Evolutionary conservation across 2,888 invertebrate genomes (phyloP), one percentile per base, ranked within the genome.

Genomic region (Aleiodes leptofemur): DNA sequence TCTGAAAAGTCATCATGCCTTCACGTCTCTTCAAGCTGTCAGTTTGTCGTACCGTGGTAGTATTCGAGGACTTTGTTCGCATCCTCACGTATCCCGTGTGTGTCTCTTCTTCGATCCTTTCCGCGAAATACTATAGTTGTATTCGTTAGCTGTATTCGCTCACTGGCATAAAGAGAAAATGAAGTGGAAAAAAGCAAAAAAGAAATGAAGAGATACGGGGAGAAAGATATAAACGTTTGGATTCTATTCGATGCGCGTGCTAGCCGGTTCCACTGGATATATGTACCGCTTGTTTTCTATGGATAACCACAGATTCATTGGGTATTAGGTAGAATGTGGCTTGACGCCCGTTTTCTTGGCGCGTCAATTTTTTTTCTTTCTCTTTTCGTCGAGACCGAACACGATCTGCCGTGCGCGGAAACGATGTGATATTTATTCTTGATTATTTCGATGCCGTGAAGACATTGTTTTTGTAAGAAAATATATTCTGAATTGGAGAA

Each of bases 101-200:
- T 48, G 64, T 64, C 64, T 48, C 83, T 85, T 83, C 84, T 82
- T 86, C 85, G 85, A 84, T 84, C 85, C 82, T 85, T 87, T 87
- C 87, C 83, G 85, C 87, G 87, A 87, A 87, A 82, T 43, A 43
- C 82, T n/a, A 61, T 23, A 11, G 81, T 76, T 79, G 84, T 48
- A 79, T 83, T 81, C 81, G 84, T 81, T 23, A 11, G 81, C 76
- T 79, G 84, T 23, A 79, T 83, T 81, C 81, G 84, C 81, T 82
- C 83, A 78, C 82, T 82, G 82, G 83, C 83, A 80, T 79, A 81
- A 81, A 82, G 80, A 82, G 78, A 34, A 72, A 68, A 79, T 79
- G 72, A 68, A 79, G 78, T 77, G 74, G 48, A 38, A 23, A 23
- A 23, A 23, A 23, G 23, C 66, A 66, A 48, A 72, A 61, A 56